Evolutionary conservation across 2,888 invertebrate genomes (phyloP).

Genomic region (Vanessa cardui): DNA sequence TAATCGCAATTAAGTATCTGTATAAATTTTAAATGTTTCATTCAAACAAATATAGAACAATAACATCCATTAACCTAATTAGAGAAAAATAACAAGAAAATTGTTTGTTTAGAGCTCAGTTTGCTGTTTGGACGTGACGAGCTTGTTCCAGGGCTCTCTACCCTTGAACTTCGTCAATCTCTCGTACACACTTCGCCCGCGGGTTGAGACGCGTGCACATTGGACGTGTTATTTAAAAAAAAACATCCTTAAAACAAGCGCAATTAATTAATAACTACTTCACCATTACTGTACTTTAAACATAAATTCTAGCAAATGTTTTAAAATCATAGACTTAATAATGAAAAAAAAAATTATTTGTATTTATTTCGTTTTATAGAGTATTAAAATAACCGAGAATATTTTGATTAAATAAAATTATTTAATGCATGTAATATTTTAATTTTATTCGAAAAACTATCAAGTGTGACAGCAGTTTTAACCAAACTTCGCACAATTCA

Average conservation of each 20-base stretch:
- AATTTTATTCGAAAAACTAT: background rate
- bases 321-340: no score
- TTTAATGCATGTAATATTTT: background rate
- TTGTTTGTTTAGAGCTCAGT: background rate
- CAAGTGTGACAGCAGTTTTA: slow-evolving; percentile 10
- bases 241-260: background rate
- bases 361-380: no score
- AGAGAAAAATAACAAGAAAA: background rate
- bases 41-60: background rate
- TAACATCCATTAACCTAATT: background rate
- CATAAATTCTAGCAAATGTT: no score
- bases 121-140: background rate
- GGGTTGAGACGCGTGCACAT: background rate
- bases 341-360: no score
- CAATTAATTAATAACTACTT: no score
- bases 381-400: no score
- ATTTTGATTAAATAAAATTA: no score
- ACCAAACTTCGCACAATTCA: slow-evolving; percentile 34
- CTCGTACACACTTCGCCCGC: background rate
- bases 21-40: background rate
- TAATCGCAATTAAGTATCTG: no score
- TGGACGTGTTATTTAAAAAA: background rate
- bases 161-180: slow-evolving; percentile 12
- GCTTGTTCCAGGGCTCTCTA: background rate
- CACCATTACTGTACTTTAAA: no score